Base-by-base conservation (phyloP, 2,113 vertebrate genomes). In the Trichomycterus rosablanca region DNA sequence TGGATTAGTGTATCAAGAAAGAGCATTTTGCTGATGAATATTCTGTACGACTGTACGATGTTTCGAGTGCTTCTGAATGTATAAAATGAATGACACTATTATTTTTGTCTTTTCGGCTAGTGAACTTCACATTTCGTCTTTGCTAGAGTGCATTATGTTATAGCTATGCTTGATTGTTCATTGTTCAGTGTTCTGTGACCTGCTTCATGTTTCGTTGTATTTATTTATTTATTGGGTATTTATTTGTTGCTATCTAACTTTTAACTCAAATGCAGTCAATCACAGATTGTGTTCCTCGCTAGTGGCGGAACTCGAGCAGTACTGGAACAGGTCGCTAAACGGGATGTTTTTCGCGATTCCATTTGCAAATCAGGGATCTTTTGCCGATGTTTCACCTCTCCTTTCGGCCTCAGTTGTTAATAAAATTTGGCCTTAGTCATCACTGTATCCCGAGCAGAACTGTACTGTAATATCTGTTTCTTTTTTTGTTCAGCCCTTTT, bases 391-490 rank as follows among this genome's bases (percentile, higher is more conserved):
- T n/a, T n/a, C n/a, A n/a, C n/a, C n/a, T 84, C 81, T 84, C 65
- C 71, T 68, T 80, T 86, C 76, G n/a, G n/a, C 81, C 80, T 67
- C 74, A 78, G 80, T 81, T 72, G 42, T 63, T 32, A 26, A 75
- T 77, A 75, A 81, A 82, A 80, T 77, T 40, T 84, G 85, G 86
- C 85, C 86, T 88, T 88, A 88, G 84, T 76, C 77, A 65, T 81
- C 74, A 78, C 77, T 78, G 80, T 81, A 59, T 77, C 67, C 51
- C 53, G 68, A 72, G 39, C 63, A 19, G 72, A 58, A 79, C 53
- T 79, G 65, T 73, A 59, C 23, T 45, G 49, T 63, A 30, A 3
- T 3, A 30, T 30, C 26, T 30, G 3, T 30, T 3, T 39, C 9
- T 12, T 39, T 3, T 12, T 63, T 72, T 20, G 16, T 57, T 69